Base-by-base conservation (phyloP, 92 coral and sea anemone species). In the Porites evermanni region DNA sequence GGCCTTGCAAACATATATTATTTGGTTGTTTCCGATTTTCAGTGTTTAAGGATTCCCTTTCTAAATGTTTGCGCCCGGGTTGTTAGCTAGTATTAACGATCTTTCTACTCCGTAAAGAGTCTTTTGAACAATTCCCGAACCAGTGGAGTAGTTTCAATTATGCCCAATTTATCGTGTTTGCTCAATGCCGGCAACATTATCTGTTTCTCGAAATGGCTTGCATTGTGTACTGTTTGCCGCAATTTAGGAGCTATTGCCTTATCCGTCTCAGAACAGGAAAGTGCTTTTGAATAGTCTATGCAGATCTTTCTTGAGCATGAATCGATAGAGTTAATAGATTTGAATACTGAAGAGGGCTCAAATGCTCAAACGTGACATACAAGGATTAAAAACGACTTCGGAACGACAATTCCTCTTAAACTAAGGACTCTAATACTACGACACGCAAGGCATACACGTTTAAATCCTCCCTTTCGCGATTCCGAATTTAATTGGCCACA, bases 21-120 rank as follows among this genome's bases (percentile, higher is more conserved):
- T 94, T 95, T 88, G 81, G 94, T 85, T 93, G 94, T 93, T 94
- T 95, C 91, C 96, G 84, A 90, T 84, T 70, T 67, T 85, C 94
- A 90, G 91, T 93, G 98, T 95, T 95, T 88, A 88, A 92, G 93
- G 86, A 81, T 91, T 87, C 94, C 72, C 51, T 72, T 86, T 93
- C 83, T 90, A 90, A 93, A 95, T 95, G 98, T 95, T 95, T 95
- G 91, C 93, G 83, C 78, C 73, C 70, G 2, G 78, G 79, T 12
- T 51, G 53, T 61, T 73, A 65, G 79, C 82, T 50, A 92, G 83
- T 75, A 88, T 82, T 91, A 89, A 88, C 75, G 81, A 84, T 72
- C 86, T 72, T 86, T 92, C 82, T 80, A 73, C 70, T 65, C 77
- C 83, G 87, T 85, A 94, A 85, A 90, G 95, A 92, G 91, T 92